Evolutionary conservation across 2,797 vertebrate genomes (phyloP).

Genomic region (Sorex maritimensis): DNA sequence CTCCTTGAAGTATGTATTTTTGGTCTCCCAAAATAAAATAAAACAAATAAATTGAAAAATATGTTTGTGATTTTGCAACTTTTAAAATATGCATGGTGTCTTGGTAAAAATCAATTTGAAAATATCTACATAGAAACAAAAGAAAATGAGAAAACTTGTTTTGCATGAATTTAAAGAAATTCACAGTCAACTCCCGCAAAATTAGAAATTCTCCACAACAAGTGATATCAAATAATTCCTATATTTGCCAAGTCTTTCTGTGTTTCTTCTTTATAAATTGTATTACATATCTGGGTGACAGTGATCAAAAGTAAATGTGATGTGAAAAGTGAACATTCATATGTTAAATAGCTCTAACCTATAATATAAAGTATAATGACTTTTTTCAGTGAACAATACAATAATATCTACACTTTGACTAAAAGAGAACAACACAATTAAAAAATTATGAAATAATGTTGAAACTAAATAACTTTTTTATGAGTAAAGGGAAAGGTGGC

Average conservation of each 20-base stretch:
- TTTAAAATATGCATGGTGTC: neutral
- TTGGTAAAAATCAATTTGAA: slow-evolving; percentile 17
- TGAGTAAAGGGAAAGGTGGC: neutral
- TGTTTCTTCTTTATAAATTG: too few species aligned
- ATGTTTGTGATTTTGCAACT: neutral
- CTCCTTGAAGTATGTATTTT: too few species aligned
- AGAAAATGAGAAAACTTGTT: neutral
- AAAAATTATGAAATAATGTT: neutral
- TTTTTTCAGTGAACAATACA: neutral
- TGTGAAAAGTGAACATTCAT: neutral
- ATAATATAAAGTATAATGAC: neutral
- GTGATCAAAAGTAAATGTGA: neutral
- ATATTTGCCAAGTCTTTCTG: neutral
- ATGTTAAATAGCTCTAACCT: neutral
- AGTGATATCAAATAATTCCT: neutral
- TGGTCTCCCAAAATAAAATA: too few species aligned
- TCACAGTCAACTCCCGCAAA: neutral
- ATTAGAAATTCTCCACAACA: neutral
- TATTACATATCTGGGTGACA: neutral
- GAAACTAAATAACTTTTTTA: neutral
- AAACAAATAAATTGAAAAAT: neutral
- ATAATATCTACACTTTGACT: too few species aligned
- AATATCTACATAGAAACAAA: accelerated
- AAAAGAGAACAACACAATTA: too few species aligned
- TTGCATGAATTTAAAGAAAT: neutral